Evolutionary conservation across 2,113 vertebrate species (phyloP), one percentile per base, ranked within the genome.

Genomic region (Coturnix japonica): DNA sequence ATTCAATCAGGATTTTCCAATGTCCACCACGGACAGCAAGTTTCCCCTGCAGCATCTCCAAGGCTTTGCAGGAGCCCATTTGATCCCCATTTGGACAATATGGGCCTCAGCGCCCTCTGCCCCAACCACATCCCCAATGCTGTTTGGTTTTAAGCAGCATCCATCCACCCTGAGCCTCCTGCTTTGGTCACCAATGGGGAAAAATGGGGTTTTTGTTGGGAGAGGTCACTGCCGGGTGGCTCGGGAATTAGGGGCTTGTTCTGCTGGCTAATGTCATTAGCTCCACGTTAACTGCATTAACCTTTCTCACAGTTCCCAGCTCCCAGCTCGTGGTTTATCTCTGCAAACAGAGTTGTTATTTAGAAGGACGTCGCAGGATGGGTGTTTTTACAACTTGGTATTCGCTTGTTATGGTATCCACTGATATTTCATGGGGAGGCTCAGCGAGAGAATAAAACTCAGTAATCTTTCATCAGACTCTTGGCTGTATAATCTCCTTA

Each of bases 251-350:
- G 41, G 41, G 74, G 81, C 88, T 91, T 4, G 77, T 82, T 26
- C 57, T 71, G 72, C 72, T 72, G 59, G 59, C 57, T 91, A 43
- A 91, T 39, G 81, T 69, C 72, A 80, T 91, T 85, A 94, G 41
- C 90, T 75, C 65, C 33, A 6, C 46, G 8, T 60, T 95, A 95
- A 91, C 81, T 65, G 79, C 89, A 85, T 95, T 92, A 91, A 57
- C 81, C 81, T 87, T 46, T 11, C 81, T 63, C 77, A 9, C 46
- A 35, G 49, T 26, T 63, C 13, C 78, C 70, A 61, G 37, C 28
- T 22, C 75, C 17, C 3, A 4, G 65, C 70, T 37, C 60, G 1
- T 1, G 41, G 49, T 46, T 81, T 9, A 7, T 49, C 74, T 72
- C 30, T 47, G 77, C 65, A 76, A 70, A 16, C 18, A 18, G 73